Evolutionary conservation across 2,113 vertebrate genomes (phyloP), one percentile per base, ranked within the genome.

Genomic region (Catharus bicknelli): DNA sequence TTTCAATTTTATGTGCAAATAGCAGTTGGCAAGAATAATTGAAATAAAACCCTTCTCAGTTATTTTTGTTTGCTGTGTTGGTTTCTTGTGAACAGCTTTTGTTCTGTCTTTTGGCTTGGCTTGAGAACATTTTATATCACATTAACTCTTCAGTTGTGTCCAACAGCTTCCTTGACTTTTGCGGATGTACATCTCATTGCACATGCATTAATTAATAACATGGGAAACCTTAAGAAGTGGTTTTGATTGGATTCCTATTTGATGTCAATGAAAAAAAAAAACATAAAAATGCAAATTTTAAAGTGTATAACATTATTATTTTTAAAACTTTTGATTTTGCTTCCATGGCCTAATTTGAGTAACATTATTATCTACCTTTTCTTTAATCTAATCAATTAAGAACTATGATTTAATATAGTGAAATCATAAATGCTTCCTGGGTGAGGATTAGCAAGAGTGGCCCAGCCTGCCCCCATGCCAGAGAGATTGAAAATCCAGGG

Each of bases 1-100:
- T 74, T 94, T 86, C 79, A 82, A 51, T 81, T 93, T 84, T 62
- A 85, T 85, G 54, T 73, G 80, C 51, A 93, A 92, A 84, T 74
- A 43, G 54, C 18, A 78, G 51, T 82, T 95, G 89, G 74, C 67
- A 63, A 27, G 5, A 7, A 30, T 77, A 85, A 74, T 10, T 84
- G 74, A 90, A 89, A 73, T 69, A 53, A 81, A 88, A 43, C 18
- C 7, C 77, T 90, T 70, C 42, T 63, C 36, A 51, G 45, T 76
- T 86, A 76, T 78, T 90, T 78, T 29, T 93, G 23, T 53, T 76
- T 15, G 11, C 50, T 81, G 55, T 69, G 76, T 75, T 83, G 22
- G 54, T 82, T 94, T 13, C 38, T 84, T 74, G 16, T 67, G 22
- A 47, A 21, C 48, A 68, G 11, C 10, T 82, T 45, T 51, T 43